Evolutionary conservation across 2,888 invertebrate species (phyloP).

Genomic region (Drymonia ruficornis): DNA sequence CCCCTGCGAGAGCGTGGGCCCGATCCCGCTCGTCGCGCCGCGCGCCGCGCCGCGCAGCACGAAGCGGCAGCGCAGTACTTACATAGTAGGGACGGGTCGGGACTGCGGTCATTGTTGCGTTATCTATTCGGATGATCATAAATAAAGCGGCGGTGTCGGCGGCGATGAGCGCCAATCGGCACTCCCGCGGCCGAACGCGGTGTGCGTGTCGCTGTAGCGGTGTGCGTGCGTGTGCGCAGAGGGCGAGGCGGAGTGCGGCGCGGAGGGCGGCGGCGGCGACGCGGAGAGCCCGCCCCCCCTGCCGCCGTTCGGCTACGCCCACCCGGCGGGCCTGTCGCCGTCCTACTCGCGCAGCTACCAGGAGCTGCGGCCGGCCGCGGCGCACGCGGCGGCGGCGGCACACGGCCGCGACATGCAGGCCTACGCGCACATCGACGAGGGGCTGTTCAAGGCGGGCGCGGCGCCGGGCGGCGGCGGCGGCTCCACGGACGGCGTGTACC

Average conservation of each 20-base stretch:
- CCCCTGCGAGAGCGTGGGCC: background rate
- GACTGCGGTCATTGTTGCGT: constrained; percentile 5
- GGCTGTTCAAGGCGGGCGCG: constrained; percentile 58
- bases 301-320: constrained; percentile 70
- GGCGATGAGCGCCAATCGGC: constrained; percentile 25
- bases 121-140: constrained; percentile 43
- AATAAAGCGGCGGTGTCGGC: constrained; percentile 26
- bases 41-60: background rate
- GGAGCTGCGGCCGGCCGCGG: constrained; percentile 72
- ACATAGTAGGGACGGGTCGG: no score
- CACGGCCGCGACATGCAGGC: constrained; percentile 77
- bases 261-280: constrained; percentile 50
- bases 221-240: constrained; percentile 65
- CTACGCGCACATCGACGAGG: constrained; percentile 72
- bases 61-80: no score
- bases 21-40: constrained; percentile 17
- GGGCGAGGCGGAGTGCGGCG: constrained; percentile 65
- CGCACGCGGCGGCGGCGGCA: constrained; percentile 58
- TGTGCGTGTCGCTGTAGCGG: constrained; percentile 8
- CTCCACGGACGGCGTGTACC: constrained; percentile 64
- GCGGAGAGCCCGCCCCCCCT: constrained; percentile 72
- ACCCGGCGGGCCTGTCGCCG: constrained; percentile 63
- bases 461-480: constrained; percentile 24
- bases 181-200: background rate
- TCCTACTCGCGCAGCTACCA: constrained; percentile 78